These are phyloP conservation scores for Lucinisca nassula DNA, from an alignment of 2,888 invertebrate species.

Conservation along the genomic window DNA sequence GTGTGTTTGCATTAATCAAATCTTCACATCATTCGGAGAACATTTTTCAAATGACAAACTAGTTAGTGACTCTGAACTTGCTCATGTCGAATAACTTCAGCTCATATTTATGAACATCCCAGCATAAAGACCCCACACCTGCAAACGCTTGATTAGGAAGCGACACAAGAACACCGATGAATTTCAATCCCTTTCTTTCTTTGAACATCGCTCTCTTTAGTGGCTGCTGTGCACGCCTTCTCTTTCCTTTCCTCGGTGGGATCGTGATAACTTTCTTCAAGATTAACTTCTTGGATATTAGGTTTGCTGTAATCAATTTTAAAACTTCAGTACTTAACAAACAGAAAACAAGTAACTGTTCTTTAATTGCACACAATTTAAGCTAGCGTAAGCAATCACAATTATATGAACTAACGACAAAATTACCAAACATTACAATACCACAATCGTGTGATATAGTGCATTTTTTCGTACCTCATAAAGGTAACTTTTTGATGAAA, in stretches of 20 bases:
- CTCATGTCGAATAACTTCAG: not conserved
- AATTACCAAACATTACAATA: too few relatives aligned
- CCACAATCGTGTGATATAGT: too few relatives aligned
- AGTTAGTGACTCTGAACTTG: not conserved
- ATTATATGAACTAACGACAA: too few relatives aligned
- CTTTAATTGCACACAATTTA: too few relatives aligned
- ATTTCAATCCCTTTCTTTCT: not conserved
- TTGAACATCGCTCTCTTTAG: not conserved
- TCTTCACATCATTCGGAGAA: too few relatives aligned
- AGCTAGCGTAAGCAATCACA: too few relatives aligned
- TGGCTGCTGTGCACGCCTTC: not conserved
- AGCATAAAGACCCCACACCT: not conserved
- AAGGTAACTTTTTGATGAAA: too few relatives aligned
- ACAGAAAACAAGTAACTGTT: too few relatives aligned
- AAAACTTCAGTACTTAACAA: too few relatives aligned
- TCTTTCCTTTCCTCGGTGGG: not conserved
- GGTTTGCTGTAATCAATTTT: slow-evolving; percentile 4
- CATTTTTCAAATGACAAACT: too few relatives aligned
- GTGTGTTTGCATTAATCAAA: too few relatives aligned
- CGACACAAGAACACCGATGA: not conserved
- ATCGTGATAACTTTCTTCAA: not conserved
- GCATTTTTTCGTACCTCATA: too few relatives aligned
- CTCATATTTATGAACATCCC: not conserved
- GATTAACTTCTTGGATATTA: not conserved
- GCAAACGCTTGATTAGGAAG: not conserved